phyloP scores from a whole-genome alignment of 2,797 vertebrate species.

The Neoniphon sammara region DNA sequence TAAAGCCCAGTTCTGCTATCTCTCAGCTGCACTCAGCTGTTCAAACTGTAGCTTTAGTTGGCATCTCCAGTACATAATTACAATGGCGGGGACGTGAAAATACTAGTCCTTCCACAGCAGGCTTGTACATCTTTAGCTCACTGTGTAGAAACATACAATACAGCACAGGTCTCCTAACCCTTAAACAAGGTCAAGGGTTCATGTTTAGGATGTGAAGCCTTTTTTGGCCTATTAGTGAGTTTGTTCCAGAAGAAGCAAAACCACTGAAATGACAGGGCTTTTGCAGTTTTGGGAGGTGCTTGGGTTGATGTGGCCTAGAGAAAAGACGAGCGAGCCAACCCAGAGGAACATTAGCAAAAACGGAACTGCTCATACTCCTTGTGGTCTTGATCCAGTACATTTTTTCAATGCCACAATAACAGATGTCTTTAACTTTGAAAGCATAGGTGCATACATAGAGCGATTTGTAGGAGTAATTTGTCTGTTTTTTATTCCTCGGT shows the following conservation, averaged over 20 bases:
- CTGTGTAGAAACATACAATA: slow-evolving; percentile 29
- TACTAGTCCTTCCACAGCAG: slow-evolving; percentile 30
- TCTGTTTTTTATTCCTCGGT: not conserved
- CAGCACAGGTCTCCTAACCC: slow-evolving; percentile 10
- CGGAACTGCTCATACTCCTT: slow-evolving; percentile 31
- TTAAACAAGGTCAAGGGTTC: slow-evolving; percentile 60
- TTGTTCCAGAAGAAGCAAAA: slow-evolving; percentile 29
- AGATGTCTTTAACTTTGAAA: no score
- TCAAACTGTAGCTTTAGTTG: slow-evolving; percentile 36
- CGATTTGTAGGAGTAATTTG: no score
- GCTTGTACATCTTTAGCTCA: not conserved
- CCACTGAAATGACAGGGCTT: slow-evolving; percentile 19
- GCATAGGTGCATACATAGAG: slow-evolving; percentile 4
- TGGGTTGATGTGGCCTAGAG: slow-evolving; percentile 35
- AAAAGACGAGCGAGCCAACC: slow-evolving; percentile 49
- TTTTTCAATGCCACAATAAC: slow-evolving; percentile 39
- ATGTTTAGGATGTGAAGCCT: slow-evolving; percentile 47
- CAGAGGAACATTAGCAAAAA: slow-evolving; percentile 47
- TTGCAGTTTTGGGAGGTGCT: slow-evolving; percentile 28
- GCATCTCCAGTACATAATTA: slow-evolving; percentile 58
- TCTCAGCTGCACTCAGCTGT: slow-evolving; percentile 39
- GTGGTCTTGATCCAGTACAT: slow-evolving; percentile 25
- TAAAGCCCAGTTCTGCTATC: slow-evolving; percentile 20
- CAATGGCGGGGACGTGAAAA: slow-evolving; percentile 54
- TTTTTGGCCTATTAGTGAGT: slow-evolving; percentile 15